Conservation (phyloP, 2,113 vertebrate genomes). For the Mesocricetus auratus region DNA sequence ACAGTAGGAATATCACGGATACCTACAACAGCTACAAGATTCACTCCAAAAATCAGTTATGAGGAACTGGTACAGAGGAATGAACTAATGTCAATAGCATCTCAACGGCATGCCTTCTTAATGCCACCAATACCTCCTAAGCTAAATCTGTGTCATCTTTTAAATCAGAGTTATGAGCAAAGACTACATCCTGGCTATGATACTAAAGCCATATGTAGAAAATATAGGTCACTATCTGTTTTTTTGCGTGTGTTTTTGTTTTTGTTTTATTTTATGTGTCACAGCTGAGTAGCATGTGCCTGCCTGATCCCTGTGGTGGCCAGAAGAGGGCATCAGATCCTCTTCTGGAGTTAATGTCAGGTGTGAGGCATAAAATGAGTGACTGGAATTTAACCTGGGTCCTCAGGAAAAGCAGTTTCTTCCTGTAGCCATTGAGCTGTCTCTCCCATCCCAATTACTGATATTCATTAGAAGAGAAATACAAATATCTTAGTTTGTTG, state of each 20-base stretch:
- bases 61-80: background rate
- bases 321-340: background rate
- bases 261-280: background rate
- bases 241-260: background rate
- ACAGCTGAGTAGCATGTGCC: background rate
- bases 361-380: background rate
- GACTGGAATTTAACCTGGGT: background rate
- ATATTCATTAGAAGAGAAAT: constrained; percentile 39
- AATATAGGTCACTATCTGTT: background rate
- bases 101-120: background rate
- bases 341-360: background rate
- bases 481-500: constrained; percentile 17
- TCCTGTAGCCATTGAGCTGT: background rate
- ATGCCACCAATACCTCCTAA: background rate
- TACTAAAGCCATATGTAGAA: background rate
- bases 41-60: constrained; percentile 5
- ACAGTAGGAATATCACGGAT: background rate
- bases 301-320: too few relatives aligned
- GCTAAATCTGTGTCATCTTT: background rate
- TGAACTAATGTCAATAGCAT: background rate
- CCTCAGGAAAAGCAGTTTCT: background rate
- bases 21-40: background rate
- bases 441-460: background rate
- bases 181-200: background rate
- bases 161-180: background rate